Evolutionary conservation across 1,140 invertebrate genomes (phyloP).

Genomic region (Armadillidium nasatum): DNA sequence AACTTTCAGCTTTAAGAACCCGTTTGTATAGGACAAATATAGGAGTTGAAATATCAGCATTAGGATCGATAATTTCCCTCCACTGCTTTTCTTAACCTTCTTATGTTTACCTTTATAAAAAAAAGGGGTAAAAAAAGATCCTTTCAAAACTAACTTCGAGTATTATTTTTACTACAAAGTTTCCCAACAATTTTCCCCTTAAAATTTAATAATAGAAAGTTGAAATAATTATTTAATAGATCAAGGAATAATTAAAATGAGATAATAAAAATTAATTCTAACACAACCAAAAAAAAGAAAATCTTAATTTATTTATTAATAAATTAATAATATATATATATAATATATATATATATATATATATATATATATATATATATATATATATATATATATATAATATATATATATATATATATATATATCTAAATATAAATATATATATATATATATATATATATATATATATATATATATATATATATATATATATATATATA

Average conservation of each 20-base stretch:
- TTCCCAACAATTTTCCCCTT: too few species aligned
- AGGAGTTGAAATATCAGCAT: not conserved
- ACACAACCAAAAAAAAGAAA: too few species aligned
- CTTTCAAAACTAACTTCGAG: too few species aligned
- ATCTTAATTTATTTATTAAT: not conserved
- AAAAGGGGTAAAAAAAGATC: too few species aligned
- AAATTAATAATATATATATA: not conserved
- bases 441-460: constrained; percentile 9
- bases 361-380: constrained; percentile 21
- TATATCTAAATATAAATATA: not conserved
- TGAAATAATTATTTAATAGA: too few species aligned
- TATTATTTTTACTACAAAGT: too few species aligned
- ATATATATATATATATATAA: constrained; percentile 18
- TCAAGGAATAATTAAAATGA: too few species aligned
- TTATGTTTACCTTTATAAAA: too few species aligned
- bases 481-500: constrained; percentile 21
- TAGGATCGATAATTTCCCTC: too few species aligned
- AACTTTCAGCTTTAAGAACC: not conserved
- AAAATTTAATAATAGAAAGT: too few species aligned
- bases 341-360: constrained; percentile 16
- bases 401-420: constrained; percentile 22
- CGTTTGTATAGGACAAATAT: not conserved
- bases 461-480: constrained; percentile 16
- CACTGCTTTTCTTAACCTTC: not conserved
- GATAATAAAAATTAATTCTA: too few species aligned